These are phyloP conservation scores for Amphiura filiformis DNA, from an alignment of 35 echinoderm and acorn worm species.

Conservation along the genomic window DNA sequence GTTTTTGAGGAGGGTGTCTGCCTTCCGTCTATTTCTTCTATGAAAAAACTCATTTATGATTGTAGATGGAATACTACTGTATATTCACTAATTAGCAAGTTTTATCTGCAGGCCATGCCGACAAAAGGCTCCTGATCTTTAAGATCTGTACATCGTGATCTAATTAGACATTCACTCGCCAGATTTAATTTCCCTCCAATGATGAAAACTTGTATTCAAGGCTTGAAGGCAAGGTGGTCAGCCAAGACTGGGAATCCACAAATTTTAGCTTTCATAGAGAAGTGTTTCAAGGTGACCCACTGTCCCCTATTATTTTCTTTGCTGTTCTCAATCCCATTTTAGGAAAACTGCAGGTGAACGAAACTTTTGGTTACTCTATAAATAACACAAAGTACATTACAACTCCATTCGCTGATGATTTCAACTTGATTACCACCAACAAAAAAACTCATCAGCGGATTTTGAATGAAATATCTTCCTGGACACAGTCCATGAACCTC, in stretches of 20 bases:
- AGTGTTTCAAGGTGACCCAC: slow-evolving; percentile 31
- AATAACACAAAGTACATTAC: slow-evolving; percentile 2
- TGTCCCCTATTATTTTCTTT: slow-evolving; percentile 25
- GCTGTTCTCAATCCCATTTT: slow-evolving; percentile 11
- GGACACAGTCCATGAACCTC: not conserved
- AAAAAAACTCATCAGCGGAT: slow-evolving; percentile 1
- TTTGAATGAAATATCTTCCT: not conserved
- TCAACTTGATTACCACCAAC: slow-evolving; percentile 12
- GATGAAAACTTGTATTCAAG: slow-evolving; percentile 3
- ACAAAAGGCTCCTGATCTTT: no score
- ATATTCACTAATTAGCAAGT: no score
- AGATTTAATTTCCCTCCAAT: not conserved
- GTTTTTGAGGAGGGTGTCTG: no score
- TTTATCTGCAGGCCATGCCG: no score
- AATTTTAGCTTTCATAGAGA: slow-evolving; percentile 22
- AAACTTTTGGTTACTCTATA: not conserved
- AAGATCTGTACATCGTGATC: not conserved
- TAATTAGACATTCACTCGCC: not conserved
- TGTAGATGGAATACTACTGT: no score
- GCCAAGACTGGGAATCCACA: not conserved
- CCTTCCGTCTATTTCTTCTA: no score
- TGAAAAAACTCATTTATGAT: no score
- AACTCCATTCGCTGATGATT: slow-evolving; percentile 17
- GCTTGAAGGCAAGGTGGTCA: slow-evolving; percentile 3
- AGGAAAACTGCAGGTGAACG: not conserved